Evolutionary conservation across 1,140 invertebrate genomes (phyloP), one percentile per base, ranked within the genome.

Genomic region (Tyrophagus putrescentiae): DNA sequence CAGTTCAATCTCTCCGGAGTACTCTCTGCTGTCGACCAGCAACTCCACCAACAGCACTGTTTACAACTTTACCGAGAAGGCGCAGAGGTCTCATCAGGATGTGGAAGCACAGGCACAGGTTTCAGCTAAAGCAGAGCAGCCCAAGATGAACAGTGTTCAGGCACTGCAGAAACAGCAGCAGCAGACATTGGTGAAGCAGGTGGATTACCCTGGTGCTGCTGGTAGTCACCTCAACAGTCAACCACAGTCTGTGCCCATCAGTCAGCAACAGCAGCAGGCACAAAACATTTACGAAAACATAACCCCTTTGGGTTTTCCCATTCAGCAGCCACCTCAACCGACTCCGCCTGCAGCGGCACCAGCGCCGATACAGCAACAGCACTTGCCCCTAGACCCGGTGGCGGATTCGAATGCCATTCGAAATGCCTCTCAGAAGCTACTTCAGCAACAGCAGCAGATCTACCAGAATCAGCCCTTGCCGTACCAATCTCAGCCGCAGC

Each of bases 391-490:
- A 13, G 25, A 42, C 3, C 18, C 18, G 18, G 16, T 44, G 4
- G 9, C 4, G 29, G 25, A 59, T n/a, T 16, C 36, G n/a, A 18
- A 41, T 25, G 13, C 34, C 1, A 59, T 42, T 59, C 41, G 39
- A 11, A 59, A 59, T 45, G 25, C 36, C n/a, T 28, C 23, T 25
- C 56, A 57, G 44, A 34, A 57, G 31, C 44, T 57, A 29, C 25
- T 31, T 2, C 59, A 60, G 31, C 59, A 57, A 31, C 48, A 57
- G 25, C 59, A 57, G n/a, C 59, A 60, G 25, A 44, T 58, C n/a
- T 58, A 58, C 25, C 33, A 41, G 34, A 58, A 58, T 58, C 45
- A 57, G 25, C 59, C 61, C 18, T 21, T 58, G 11, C 57, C 7
- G 11, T 4, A 4, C 34, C 58, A 27, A 11, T 56, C 27, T 13